Evolutionary conservation across 2,888 invertebrate species (phyloP), one percentile per base, ranked within the genome.

Genomic region (Ornithoptera priamus): DNA sequence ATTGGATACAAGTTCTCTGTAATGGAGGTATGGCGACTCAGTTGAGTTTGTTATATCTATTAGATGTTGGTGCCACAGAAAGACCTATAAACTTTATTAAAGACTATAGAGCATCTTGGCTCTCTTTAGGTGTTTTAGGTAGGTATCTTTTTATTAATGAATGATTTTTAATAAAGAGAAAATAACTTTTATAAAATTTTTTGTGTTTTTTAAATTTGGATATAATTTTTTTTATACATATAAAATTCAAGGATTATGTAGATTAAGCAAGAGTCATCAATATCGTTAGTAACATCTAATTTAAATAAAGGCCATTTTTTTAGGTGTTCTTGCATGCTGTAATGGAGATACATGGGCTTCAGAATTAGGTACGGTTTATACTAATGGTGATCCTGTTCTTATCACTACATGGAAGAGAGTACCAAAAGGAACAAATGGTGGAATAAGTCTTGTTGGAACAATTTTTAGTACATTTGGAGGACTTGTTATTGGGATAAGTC

Each of bases 291-390:
- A 53, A n/a, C 6, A 22, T 58, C 1, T 58, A 22, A n/a, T 22
- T 53, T 53, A 53, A 53, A 46, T 15, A 46, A 2, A 46, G 15
- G 4, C 2, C 4, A 15, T 46, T 46, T 56, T 56, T 50, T 82
- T 83, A 95, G 95, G 95, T 77, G 94, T 96, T 0, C 93, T 97
- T 78, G 95, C 97, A 18, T 96, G 97, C 80, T 95, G 96, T 76
- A 96, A 96, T 83, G 98, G 97, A 0, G 98, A 98, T 81, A 98
- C 98, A 0, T 97, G 97, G 96, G 97, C 98, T 63, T 97, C 97
- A 56, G 98, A 98, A 88, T 85, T 98, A 22, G 98, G 97, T 1
- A 93, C 96, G 50, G 97, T 97, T 0, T 82, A 97, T 24, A 94
- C 95, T 8, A 88, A 85, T 39, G 87, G 93, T 0, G 94, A 96